A percentile compares a stretch with the other conserved stretches of the same genome.
Evolutionary conservation across 2,888 invertebrate genomes (phyloP).

Genomic region (Phengaris arion): DNA sequence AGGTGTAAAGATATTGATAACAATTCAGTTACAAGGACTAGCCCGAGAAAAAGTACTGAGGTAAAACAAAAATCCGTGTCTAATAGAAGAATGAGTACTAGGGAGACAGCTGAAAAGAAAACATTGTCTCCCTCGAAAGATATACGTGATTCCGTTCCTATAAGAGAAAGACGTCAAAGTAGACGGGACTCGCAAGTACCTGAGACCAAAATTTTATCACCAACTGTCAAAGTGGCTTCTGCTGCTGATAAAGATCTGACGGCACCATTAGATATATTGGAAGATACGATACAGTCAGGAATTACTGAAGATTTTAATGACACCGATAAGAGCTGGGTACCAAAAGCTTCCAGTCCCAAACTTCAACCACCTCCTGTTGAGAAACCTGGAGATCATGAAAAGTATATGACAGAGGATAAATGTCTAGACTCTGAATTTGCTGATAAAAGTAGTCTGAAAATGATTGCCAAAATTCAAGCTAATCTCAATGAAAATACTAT

Average conservation of each 20-base stretch:
- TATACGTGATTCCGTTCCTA: conserved; percentile 35
- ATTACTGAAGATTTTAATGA: conserved; percentile 54
- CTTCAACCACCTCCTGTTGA: conserved; percentile 66
- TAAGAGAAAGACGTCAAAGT: conserved; percentile 45
- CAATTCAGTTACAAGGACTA: conserved; percentile 45
- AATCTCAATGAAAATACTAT: conserved; percentile 73
- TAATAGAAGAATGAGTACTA: conserved; percentile 49
- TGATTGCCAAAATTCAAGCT: conserved; percentile 74
- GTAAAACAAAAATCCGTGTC: conserved; percentile 51
- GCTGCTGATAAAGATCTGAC: conserved; percentile 41
- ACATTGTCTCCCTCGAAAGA: conserved; percentile 38
- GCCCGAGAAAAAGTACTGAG: conserved; percentile 56
- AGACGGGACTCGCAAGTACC: conserved; percentile 41
- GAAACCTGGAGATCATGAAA: conserved; percentile 65
- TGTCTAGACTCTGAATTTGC: conserved; percentile 64
- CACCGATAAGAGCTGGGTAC: conserved; percentile 64
- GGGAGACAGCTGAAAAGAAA: conserved; percentile 47
- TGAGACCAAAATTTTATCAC: conserved; percentile 46
- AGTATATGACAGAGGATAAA: conserved; percentile 74
- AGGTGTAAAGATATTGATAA: conserved; percentile 39
- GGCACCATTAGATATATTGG: conserved; percentile 41
- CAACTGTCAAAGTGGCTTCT: conserved; percentile 47
- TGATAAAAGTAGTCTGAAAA: conserved; percentile 69
- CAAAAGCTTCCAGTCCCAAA: conserved; percentile 64
- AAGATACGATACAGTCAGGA: conserved; percentile 51